Evolutionary conservation across 2,797 vertebrate genomes (phyloP).

Genomic region (Tiaroga cobitis): DNA sequence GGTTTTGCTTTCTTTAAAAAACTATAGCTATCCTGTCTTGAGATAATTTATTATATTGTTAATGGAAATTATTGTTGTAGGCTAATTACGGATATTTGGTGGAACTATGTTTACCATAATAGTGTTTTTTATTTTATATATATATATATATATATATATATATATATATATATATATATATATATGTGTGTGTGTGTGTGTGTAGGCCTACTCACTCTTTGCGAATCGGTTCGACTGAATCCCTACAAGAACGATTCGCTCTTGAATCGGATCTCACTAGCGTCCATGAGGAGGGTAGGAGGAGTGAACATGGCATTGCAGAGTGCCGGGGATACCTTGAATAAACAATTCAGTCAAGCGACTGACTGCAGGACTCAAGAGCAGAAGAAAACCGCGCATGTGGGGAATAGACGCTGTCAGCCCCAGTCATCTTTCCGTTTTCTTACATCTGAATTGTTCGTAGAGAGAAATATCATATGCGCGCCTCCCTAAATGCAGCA

Average conservation of each 20-base stretch:
- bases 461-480: constrained; percentile 18
- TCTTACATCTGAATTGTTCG: not conserved
- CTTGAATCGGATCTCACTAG: constrained; percentile 6
- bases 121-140: too few species aligned
- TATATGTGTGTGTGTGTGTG: too few species aligned
- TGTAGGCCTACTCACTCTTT: too few species aligned
- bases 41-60: not conserved
- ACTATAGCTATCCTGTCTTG: not conserved
- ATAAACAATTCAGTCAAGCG: constrained; percentile 58
- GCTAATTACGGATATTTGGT: not conserved
- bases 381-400: constrained; percentile 29
- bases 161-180: too few species aligned
- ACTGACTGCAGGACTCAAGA: constrained; percentile 51
- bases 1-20: not conserved
- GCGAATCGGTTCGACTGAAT: not conserved
- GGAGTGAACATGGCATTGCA: constrained; percentile 60
- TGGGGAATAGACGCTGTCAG: constrained; percentile 33
- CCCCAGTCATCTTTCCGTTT: not conserved
- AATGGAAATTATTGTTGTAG: not conserved
- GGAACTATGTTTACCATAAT: not conserved
- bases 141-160: too few species aligned
- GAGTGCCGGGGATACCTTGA: constrained; percentile 59
- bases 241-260: not conserved
- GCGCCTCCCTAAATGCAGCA: constrained; percentile 48
- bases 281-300: constrained; percentile 42